Evolutionary conservation across 2,113 vertebrate species (phyloP).

Genomic region (Paedocypris sp.): DNA sequence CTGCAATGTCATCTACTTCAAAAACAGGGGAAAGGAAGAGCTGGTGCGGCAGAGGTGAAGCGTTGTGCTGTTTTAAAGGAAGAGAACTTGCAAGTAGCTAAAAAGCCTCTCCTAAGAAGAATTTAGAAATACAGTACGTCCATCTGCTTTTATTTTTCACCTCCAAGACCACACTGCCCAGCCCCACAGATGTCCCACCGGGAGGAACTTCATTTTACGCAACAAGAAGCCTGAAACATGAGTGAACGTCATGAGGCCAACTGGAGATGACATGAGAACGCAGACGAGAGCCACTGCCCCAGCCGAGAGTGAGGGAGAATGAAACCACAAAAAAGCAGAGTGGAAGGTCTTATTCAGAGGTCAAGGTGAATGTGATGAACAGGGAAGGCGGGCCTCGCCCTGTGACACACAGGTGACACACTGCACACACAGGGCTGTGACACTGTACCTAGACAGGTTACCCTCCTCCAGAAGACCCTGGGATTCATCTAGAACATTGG

Average conservation of each 20-base stretch:
- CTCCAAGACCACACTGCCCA: slow-evolving; percentile 29
- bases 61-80: too few species aligned
- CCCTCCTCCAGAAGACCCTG: slow-evolving; percentile 95
- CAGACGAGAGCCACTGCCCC: slow-evolving; percentile 18
- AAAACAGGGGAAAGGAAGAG: slow-evolving; percentile 49
- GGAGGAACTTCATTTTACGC: slow-evolving; percentile 31
- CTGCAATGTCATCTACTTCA: slow-evolving; percentile 53
- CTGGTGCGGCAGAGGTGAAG: slow-evolving; percentile 57
- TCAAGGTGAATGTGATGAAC: slow-evolving; percentile 59
- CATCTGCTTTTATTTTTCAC: background rate
- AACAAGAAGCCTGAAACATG: slow-evolving; percentile 44
- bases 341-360: slow-evolving; percentile 30
- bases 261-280: slow-evolving; percentile 39
- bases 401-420: slow-evolving; percentile 74
- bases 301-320: slow-evolving; percentile 8
- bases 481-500: slow-evolving; percentile 99
- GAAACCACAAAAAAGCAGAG: slow-evolving; percentile 39
- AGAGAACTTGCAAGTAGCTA: background rate
- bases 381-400: slow-evolving; percentile 64
- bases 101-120: background rate
- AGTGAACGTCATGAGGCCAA: slow-evolving; percentile 47
- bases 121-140: background rate
- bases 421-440: slow-evolving; percentile 52
- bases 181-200: slow-evolving; percentile 31
- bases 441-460: slow-evolving; percentile 99